phyloP scores from a whole-genome alignment of 2,113 vertebrate genomes.

The Carlito syrichta region DNA sequence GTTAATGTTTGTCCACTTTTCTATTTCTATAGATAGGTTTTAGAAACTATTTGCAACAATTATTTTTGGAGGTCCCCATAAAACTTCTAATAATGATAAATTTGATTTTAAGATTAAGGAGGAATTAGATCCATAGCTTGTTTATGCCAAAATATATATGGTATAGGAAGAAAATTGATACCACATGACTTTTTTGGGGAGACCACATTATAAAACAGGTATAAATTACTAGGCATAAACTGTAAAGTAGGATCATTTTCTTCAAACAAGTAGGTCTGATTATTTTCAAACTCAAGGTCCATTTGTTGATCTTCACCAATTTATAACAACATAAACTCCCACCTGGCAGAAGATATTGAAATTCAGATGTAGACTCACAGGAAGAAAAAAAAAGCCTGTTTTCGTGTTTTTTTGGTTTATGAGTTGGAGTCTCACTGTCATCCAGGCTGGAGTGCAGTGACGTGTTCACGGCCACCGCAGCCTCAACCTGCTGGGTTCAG shows the following conservation, averaged over 20 bases:
- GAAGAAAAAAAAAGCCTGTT: not conserved
- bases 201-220: not conserved
- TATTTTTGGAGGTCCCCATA: not conserved
- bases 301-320: not conserved
- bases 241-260: not conserved
- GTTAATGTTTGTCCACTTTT: not conserved
- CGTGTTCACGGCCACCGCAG: too few relatives aligned
- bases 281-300: not conserved
- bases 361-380: not conserved
- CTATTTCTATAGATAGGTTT: not conserved
- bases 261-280: not conserved
- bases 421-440: too few relatives aligned
- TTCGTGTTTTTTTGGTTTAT: not conserved
- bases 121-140: not conserved
- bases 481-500: too few relatives aligned
- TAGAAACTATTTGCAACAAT: not conserved
- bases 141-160: not conserved
- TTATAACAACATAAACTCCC: not conserved
- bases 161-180: not conserved
- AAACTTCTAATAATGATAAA: not conserved
- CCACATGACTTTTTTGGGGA: not conserved
- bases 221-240: not conserved
- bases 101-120: not conserved
- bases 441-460: too few relatives aligned
- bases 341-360: not conserved